Conservation (phyloP, 2,797 vertebrate genomes). For the Sciurus carolinensis region DNA sequence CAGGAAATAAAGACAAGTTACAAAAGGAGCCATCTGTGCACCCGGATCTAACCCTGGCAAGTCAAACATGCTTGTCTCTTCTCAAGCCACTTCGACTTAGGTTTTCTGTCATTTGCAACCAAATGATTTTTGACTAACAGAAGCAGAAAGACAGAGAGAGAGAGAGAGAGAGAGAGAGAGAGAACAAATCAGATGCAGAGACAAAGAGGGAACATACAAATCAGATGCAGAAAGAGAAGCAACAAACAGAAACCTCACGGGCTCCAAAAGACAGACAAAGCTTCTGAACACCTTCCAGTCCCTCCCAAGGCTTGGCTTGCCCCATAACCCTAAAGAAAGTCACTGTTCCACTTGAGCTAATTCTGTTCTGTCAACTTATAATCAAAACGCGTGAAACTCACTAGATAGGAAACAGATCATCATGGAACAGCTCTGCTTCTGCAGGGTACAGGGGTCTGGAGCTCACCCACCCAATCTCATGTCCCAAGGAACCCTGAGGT, state of each 20-base stretch:
- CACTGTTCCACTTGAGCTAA: not conserved
- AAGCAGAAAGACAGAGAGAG: slow-evolving; percentile 41
- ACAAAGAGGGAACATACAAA: not conserved
- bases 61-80: not conserved
- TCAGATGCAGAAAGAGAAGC: not conserved
- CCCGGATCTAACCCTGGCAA: not conserved
- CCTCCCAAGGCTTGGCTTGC: slow-evolving; percentile 1
- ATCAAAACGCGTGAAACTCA: not conserved
- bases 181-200: not conserved
- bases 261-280: not conserved
- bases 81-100: not conserved
- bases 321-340: not conserved
- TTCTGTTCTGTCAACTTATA: not conserved
- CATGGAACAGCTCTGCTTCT: not conserved
- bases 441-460: not conserved
- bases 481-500: not conserved
- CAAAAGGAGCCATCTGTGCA: not conserved
- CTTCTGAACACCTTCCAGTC: not conserved
- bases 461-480: too few species aligned
- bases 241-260: slow-evolving; percentile 17
- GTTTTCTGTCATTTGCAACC: slow-evolving; percentile 54
- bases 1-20: not conserved
- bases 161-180: not conserved
- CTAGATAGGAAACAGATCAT: not conserved
- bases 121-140: slow-evolving; percentile 54